Evolutionary conservation across 2,797 vertebrate species (phyloP), one percentile per base, ranked within the genome.

Genomic region (Spheniscus humboldti): DNA sequence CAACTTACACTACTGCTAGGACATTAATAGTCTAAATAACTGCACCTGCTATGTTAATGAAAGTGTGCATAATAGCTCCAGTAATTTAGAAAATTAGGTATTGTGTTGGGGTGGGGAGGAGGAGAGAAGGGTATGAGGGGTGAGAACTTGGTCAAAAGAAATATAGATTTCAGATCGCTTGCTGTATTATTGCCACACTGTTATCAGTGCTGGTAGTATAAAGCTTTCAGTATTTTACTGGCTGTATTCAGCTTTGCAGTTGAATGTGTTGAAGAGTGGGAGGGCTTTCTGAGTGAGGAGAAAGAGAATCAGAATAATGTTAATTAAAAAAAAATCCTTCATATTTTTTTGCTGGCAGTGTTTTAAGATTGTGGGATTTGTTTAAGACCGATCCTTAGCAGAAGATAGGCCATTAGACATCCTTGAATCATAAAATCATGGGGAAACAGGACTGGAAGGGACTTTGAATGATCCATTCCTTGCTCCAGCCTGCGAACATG

Each of bases 11-110:
- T 96, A 80, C 71, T 94, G 71, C 75, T 84, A 69, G 78, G 60
- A 72, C 62, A 35, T 94, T 85, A 91, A 88, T 80, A 48, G 75
- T 96, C 90, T 97, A 94, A 96, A 82, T 94, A 94, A 94, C 94
- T 88, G 95, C 95, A 95, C 92, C 93, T 96, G 95, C 96, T 96
- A 89, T 96, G 95, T 33, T 96, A 96, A 97, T 96, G 92, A 59
- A 96, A 88, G 72, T 48, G 62, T 52, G 45, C 81, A 68, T 81
- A 92, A 97, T 92, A 92, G 90, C 81, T 80, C 30, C 62, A 91
- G 92, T 92, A 95, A 95, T 97, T 96, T 93, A 97, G 92, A 96
- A 97, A 95, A 96, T 93, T 87, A 59, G 45, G 27, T 60, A 94
- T 96, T 96, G 75, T 96, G 48, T 72, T 78, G 50, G 52, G 31